Base-by-base conservation (phyloP, 2,113 vertebrate genomes). In the Eptesicus fuscus region DNA sequence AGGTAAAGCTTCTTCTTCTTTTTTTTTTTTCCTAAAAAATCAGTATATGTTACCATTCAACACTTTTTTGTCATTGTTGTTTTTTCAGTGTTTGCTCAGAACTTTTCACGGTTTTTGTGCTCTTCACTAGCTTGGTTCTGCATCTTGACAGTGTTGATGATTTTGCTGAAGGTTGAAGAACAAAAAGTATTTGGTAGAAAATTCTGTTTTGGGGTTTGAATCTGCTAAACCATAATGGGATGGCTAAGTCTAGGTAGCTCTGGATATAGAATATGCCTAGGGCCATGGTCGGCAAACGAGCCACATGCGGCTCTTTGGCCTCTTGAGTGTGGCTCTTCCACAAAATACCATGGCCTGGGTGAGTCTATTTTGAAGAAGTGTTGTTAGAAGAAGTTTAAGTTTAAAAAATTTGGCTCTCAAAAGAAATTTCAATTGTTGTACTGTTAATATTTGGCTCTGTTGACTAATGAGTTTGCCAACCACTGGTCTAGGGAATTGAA, bases 101-200 rank as follows among this genome's bases (percentile, higher is more conserved):
- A 22, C 9, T 88, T 83, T 83, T 35, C 53, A 9, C 40, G 61
- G 18, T 7, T 76, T 91, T 88, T 85, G 7, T 0, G 0, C 3
- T 56, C 40, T 88, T 90, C 16, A n/a, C 42, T 88, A 71, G 44
- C 35, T 77, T 63, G 14, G 9, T 76, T 93, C 37, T 83, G n/a
- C 42, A 35, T 70, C 56, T 78, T 78, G 30, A 82, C 37, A 70
- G 23, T 1, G 1, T 17, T 25, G 8, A 35, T 79, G 35, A 70
- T 91, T 96, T 85, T 91, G 30, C 47, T 83, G 28, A 28, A 90
- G 47, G 37, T 25, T 18, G 49, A 92, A 93, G 80, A 84, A 35
- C 4, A 1, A 32, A 91, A 63, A 5, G n/a, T 14, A 69, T 85
- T 95, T 93, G 61, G 16, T 80, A 87, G 44, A 53, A 95, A 95